These are phyloP conservation scores for Apteryx owenii DNA, from an alignment of 2,113 vertebrate genomes.

Conservation along the genomic window DNA sequence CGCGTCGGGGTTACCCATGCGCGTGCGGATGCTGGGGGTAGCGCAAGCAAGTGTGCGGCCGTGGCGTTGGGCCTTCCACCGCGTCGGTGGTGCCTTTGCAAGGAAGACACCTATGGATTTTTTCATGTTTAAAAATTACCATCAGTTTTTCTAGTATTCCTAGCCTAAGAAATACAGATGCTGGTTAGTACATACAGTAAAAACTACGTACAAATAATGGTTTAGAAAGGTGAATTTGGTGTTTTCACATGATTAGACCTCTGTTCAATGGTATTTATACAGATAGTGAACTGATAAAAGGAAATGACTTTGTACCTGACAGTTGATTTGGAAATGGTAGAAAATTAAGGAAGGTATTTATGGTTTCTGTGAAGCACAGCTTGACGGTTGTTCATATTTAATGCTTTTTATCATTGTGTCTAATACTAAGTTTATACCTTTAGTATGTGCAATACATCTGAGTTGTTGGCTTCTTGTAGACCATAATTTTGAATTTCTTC, in stretches of 20 bases:
- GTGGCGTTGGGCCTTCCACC: background rate
- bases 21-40: background rate
- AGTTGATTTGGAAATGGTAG: background rate
- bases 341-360: background rate
- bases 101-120: background rate
- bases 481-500: conserved; percentile 20
- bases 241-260: background rate
- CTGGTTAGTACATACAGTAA: background rate
- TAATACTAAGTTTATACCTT: conserved; percentile 6
- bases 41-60: fast-evolving
- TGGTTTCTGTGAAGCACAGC: background rate
- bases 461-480: conserved; percentile 13
- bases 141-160: background rate
- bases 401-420: background rate
- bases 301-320: background rate
- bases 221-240: background rate
- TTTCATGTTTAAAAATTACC: background rate
- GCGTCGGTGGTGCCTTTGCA: background rate
- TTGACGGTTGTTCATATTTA: conserved; percentile 2
- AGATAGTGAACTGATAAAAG: background rate
- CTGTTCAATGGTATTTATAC: background rate
- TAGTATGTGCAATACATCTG: background rate
- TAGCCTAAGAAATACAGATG: background rate
- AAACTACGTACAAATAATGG: background rate
- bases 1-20: background rate